phyloP scores from a whole-genome alignment of 2,888 invertebrate genomes.

The Phymatocera aterrima region DNA sequence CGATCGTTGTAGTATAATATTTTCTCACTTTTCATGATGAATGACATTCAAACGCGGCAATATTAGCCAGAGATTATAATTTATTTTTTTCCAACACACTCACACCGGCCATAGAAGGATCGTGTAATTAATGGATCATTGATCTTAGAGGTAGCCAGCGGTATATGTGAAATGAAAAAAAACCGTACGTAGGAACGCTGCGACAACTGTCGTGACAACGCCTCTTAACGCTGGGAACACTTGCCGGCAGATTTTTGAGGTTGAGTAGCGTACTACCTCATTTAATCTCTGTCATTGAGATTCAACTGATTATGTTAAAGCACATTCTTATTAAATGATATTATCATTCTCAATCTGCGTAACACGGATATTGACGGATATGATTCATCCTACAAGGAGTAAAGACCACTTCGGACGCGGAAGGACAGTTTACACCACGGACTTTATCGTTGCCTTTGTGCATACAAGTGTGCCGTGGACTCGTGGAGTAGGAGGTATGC shows the following conservation, averaged over 20 bases:
- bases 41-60: neutral
- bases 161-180: neutral
- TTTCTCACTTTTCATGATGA: conserved; percentile 23
- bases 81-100: neutral
- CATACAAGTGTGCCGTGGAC: neutral
- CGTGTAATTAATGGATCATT: conserved; percentile 19
- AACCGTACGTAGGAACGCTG: neutral
- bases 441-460: neutral
- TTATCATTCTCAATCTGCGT: neutral
- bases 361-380: conserved; percentile 10
- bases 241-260: conserved; percentile 38
- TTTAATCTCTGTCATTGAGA: neutral
- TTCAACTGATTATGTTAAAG: neutral
- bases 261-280: conserved; percentile 10
- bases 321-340: neutral
- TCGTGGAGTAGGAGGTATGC: neutral
- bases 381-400: conserved; percentile 24
- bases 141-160: neutral
- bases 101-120: neutral
- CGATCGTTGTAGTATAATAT: neutral
- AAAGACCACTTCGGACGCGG: conserved; percentile 23
- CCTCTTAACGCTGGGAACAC: conserved; percentile 33
- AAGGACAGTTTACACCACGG: neutral
- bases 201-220: conserved; percentile 33
- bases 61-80: neutral